Percentiles rank a stretch among this genome's conserved stretches.
phyloP scores from a whole-genome alignment of 2,888 invertebrate species.

The Thalpophila matura region DNA sequence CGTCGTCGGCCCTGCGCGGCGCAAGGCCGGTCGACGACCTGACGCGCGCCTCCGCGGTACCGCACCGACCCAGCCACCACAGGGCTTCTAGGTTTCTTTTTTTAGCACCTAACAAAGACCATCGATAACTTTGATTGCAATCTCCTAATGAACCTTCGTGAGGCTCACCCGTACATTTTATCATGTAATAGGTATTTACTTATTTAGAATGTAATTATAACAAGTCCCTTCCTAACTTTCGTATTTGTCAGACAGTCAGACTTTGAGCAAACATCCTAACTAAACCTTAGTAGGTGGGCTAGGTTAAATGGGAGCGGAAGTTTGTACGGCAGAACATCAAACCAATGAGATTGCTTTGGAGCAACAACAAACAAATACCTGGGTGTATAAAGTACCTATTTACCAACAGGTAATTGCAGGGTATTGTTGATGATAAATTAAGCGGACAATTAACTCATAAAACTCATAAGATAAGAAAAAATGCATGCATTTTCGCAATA shows the following conservation, averaged over 20 bases:
- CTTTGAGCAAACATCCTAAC: slow-evolving; percentile 37
- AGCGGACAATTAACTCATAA: neutral
- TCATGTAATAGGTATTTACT: too few relatives aligned
- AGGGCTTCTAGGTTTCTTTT: slow-evolving; percentile 74
- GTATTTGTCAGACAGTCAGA: slow-evolving; percentile 22
- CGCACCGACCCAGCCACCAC: slow-evolving; percentile 74
- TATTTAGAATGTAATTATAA: too few relatives aligned
- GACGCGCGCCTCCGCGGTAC: slow-evolving; percentile 74
- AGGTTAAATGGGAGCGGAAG: slow-evolving; percentile 18
- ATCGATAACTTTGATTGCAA: slow-evolving; percentile 36
- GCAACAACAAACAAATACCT: slow-evolving; percentile 28
- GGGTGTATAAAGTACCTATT: slow-evolving; percentile 5
- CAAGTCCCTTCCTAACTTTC: slow-evolving; percentile 29
- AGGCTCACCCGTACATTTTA: neutral
- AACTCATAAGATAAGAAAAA: neutral
- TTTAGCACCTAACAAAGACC: slow-evolving; percentile 60
- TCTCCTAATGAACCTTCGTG: neutral
- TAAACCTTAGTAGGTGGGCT: slow-evolving; percentile 24
- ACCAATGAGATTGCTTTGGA: slow-evolving; percentile 19
- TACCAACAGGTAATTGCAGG: slow-evolving; percentile 17
- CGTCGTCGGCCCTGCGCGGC: slow-evolving; percentile 81
- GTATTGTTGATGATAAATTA: slow-evolving; percentile 10
- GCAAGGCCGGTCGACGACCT: slow-evolving; percentile 90
- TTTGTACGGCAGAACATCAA: slow-evolving; percentile 28
- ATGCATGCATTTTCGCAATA: neutral